Conservation (phyloP, 2,113 vertebrate species). For the Heterochromis multidens region DNA sequence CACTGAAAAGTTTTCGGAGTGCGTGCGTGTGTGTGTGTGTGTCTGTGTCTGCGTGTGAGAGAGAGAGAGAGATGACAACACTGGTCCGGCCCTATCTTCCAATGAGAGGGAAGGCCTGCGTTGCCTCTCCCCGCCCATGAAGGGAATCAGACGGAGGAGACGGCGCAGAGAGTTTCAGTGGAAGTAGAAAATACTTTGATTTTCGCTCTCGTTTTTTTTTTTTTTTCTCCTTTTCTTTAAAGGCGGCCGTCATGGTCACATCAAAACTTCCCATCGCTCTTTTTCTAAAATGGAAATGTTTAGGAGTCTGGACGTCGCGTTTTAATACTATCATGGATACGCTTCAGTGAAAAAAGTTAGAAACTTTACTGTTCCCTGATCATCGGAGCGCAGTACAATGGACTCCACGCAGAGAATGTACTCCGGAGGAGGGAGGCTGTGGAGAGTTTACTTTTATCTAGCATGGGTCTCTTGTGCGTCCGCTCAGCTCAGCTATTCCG, state of each 20-base stretch:
- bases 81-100: constrained; percentile 42
- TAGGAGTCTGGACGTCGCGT: constrained; percentile 38
- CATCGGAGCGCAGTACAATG: constrained; percentile 71
- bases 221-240: constrained; percentile 17
- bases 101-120: constrained; percentile 44
- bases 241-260: constrained; percentile 61
- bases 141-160: constrained; percentile 52
- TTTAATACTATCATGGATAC: constrained; percentile 63
- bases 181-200: constrained; percentile 53
- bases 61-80: background rate
- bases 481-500: constrained; percentile 75
- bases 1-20: constrained; percentile 31
- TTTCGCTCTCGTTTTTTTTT: constrained; percentile 43
- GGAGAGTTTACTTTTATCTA: constrained; percentile 79
- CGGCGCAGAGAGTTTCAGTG: constrained; percentile 53
- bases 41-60: too few relatives aligned
- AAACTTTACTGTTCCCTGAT: constrained; percentile 55
- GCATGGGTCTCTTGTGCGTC: constrained; percentile 51
- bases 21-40: background rate
- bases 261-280: constrained; percentile 47
- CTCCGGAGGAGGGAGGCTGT: constrained; percentile 77
- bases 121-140: constrained; percentile 68
- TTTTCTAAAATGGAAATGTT: constrained; percentile 58
- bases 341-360: constrained; percentile 53
- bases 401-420: constrained; percentile 74